A percentile compares a stretch with the other conserved stretches of the same genome.
Conservation (phyloP, 2,888 invertebrate genomes). For the Cosmia trapezina region DNA sequence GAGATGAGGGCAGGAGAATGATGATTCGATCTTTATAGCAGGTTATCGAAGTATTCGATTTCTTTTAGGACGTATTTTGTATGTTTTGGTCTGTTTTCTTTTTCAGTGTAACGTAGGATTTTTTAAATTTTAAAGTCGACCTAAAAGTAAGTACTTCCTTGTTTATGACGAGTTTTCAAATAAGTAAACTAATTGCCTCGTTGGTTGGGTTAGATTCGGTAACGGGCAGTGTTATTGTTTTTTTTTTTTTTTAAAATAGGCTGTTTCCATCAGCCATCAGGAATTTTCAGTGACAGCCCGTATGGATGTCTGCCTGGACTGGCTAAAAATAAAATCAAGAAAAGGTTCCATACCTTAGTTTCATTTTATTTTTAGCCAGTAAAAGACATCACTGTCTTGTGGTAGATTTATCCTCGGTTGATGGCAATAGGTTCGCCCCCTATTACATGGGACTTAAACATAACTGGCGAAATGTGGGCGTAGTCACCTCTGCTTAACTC, state of each 20-base stretch:
- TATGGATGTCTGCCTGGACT: too few relatives aligned
- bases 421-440: background rate
- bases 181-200: background rate
- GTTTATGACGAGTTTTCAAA: too few relatives aligned
- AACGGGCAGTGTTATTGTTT: background rate
- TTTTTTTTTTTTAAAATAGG: too few relatives aligned
- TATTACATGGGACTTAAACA: background rate
- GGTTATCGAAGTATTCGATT: background rate
- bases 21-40: conserved; percentile 8
- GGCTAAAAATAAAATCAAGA: too few relatives aligned
- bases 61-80: background rate
- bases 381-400: too few relatives aligned
- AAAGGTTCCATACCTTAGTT: too few relatives aligned
- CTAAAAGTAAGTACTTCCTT: too few relatives aligned
- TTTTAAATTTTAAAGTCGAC: too few relatives aligned
- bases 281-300: background rate
- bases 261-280: too few relatives aligned
- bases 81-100: too few relatives aligned
- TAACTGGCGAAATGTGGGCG: background rate
- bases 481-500: background rate
- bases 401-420: background rate
- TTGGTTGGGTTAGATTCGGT: background rate
- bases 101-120: background rate
- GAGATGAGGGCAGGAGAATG: too few relatives aligned
- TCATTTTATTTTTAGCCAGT: too few relatives aligned